These are phyloP conservation scores for Eurystomus gularis DNA, from an alignment of 2,113 vertebrate genomes.

Conservation along the genomic window DNA sequence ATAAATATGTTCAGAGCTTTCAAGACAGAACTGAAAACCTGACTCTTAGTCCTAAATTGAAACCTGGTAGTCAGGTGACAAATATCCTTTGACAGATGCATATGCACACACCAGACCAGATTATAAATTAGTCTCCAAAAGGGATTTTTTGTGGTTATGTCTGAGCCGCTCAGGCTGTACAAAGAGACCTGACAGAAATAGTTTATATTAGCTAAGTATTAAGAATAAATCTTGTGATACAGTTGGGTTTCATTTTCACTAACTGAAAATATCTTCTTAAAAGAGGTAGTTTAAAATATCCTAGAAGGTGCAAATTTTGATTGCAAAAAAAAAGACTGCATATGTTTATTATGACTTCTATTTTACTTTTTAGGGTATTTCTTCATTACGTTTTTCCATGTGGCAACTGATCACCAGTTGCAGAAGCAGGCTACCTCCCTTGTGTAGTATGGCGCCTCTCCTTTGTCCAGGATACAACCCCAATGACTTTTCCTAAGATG, in stretches of 20 bases:
- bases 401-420: neutral
- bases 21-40: neutral
- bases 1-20: neutral
- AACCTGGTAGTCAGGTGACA: slow-evolving; percentile 47
- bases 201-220: slow-evolving; percentile 56
- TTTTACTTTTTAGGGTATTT: neutral
- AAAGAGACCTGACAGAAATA: slow-evolving; percentile 52
- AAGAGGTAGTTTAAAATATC: neutral
- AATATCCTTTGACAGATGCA: slow-evolving; percentile 62
- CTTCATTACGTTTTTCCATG: accelerated
- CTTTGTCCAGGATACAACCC: neutral
- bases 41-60: neutral
- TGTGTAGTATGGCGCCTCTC: neutral
- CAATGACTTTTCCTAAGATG: neutral
- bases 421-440: neutral
- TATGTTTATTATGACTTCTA: neutral
- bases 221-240: slow-evolving; percentile 56
- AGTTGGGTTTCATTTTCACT: slow-evolving; percentile 16
- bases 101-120: slow-evolving; percentile 53
- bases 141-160: slow-evolving; percentile 51
- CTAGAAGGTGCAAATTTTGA: neutral
- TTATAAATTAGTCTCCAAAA: slow-evolving; percentile 65
- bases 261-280: neutral
- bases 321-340: neutral
- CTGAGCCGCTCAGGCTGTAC: slow-evolving; percentile 39